Evolutionary conservation across 2,888 invertebrate genomes (phyloP), one percentile per base, ranked within the genome.

Genomic region (Anagyrus pseudococci): DNA sequence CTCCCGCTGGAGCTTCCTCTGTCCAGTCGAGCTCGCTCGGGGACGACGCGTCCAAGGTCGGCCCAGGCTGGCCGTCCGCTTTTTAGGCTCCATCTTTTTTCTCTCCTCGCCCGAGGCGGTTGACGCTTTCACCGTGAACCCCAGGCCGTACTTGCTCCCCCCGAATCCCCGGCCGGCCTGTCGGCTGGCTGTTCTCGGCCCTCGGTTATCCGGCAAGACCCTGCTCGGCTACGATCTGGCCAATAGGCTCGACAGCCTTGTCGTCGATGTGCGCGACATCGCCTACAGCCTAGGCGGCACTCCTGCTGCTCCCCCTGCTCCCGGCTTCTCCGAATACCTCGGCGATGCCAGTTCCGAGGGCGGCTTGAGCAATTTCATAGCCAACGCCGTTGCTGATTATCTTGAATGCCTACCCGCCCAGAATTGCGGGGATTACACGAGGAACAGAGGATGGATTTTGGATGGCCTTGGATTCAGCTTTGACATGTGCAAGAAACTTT

Each of bases 51-150:
- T 80, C 15, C 72, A 77, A 29, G 89, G 89, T 20, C 78, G 81
- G 53, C 77, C 85, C 0, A 84, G 85, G 74, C 83, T 82, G 69
- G 84, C 86, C 0, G 85, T 88, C 1, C 80, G 82, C 37, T 88
- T 88, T 70, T 83, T 88, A 74, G 87, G 86, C 74, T 85, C 86
- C 72, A 81, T 89, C 3, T 89, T 84, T 73, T 82, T 89, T 50
- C 74, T 88, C 49, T 83, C 86, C 20, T 84, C 86, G 23, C 73
- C 83, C 50, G 79, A 84, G 33, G 81, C 84, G 33, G 82, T 84
- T 73, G 73, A 83, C 49, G 75, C 79, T 47, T 90, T 90, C 76
- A 81, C 83, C 67, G 82, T 81, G 72, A 88, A 89, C 77, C 89
- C 89, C 7, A 81, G 87, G 19, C 84, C 85, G 1, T 90, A 83